phyloP scores from a whole-genome alignment of 2,888 invertebrate genomes.

The Enchytraeus crypticus region DNA sequence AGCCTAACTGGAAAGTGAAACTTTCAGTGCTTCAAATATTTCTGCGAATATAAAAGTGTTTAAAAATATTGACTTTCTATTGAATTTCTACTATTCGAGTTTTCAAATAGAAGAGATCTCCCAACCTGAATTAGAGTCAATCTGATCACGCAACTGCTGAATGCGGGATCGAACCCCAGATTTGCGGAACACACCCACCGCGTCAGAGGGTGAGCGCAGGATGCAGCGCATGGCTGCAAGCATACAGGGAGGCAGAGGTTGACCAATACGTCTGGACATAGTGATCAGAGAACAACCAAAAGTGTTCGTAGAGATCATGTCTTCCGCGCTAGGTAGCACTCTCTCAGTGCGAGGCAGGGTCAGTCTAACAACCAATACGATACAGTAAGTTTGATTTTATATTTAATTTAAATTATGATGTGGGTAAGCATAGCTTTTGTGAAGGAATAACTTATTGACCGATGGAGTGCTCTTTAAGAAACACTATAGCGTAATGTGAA shows the following conservation, averaged over 20 bases:
- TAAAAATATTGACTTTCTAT: conserved; percentile 31
- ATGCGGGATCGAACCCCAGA: conserved; percentile 89
- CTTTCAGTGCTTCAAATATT: not conserved
- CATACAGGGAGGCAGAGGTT: conserved; percentile 76
- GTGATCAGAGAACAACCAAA: conserved; percentile 79
- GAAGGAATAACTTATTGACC: too few relatives aligned
- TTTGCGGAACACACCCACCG: conserved; percentile 87
- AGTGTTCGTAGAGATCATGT: too few relatives aligned
- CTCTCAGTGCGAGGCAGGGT: too few relatives aligned
- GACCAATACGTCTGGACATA: conserved; percentile 75
- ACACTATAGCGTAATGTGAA: too few relatives aligned
- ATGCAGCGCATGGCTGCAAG: conserved; percentile 78
- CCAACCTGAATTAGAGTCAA: conserved; percentile 59
- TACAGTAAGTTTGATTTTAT: too few relatives aligned
- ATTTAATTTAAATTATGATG: too few relatives aligned
- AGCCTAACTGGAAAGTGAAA: not conserved
- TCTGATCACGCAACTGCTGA: conserved; percentile 68
- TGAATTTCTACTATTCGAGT: too few relatives aligned
- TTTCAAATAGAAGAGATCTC: too few relatives aligned
- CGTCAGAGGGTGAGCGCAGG: conserved; percentile 72
- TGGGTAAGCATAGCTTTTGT: too few relatives aligned
- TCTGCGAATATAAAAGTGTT: not conserved
- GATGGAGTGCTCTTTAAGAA: too few relatives aligned
- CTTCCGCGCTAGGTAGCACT: conserved; percentile 53
- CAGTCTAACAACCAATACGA: too few relatives aligned